Base-by-base conservation (phyloP, 92 coral and sea anemone genomes). In the Palythoa grandiflora region DNA sequence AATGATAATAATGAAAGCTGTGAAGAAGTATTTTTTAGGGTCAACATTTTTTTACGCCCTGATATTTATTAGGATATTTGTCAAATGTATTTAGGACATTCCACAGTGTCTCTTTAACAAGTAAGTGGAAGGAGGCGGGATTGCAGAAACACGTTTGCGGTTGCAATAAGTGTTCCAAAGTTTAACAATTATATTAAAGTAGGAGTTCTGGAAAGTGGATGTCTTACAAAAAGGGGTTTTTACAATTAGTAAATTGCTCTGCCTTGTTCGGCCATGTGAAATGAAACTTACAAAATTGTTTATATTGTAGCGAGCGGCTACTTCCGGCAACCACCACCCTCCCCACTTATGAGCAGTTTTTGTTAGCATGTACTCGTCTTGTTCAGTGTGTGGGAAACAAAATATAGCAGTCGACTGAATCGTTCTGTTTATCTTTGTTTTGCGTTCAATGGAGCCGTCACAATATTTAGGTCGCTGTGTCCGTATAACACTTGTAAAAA, bases 251-350 rank as follows among this genome's bases (percentile, higher is more conserved):
- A 85, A 88, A 12, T 35, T 47, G 17, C 86, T 78, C 54, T 28
- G 86, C 52, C 80, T 79, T 48, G 79, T 80, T 20, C 90, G 87
- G 66, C 90, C 90, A 28, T 88, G 90, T 20, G 79, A 66, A 66
- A 78, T 51, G 65, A 59, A 13, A 59, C 65, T 28, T 28, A 28
- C 0, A 59, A 57, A 59, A 59, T 59, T 38, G 40, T 6, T 63
- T 44, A 44, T n/a, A 28, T 28, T 28, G 28, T 28, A 28, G 28
- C 28, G 0, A 28, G 28, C 28, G 28, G 28, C 28, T 28, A 28
- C 28, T 28, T 28, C 28, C 28, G 0, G 28, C 28, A 28, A 28
- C 28, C 28, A 28, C 28, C 28, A 28, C 28, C 28, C 28, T 28
- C 28, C 28, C 28, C 28, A 28, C 28, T 28, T 28, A 28, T 28